Percentiles rank a stretch among this genome's conserved stretches.
Evolutionary conservation across 2,797 vertebrate genomes (phyloP).

Genomic region (Pseudotriccus pelzelni): DNA sequence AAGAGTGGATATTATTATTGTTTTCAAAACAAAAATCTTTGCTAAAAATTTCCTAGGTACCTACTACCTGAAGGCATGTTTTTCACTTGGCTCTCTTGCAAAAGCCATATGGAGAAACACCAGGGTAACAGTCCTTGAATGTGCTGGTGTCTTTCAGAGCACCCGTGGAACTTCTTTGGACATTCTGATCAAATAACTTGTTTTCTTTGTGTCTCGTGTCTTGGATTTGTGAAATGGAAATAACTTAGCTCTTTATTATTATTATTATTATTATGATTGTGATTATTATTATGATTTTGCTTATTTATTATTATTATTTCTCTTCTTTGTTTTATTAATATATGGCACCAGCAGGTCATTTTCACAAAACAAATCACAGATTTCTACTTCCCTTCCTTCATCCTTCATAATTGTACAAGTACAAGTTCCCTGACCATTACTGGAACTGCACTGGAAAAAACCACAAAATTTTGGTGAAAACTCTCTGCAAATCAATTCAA

Average conservation of each 20-base stretch:
- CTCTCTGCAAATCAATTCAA: not conserved
- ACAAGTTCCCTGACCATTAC: not conserved
- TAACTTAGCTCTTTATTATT: too few relatives aligned
- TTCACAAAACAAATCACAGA: not conserved
- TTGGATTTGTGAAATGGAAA: not conserved
- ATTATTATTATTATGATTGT: too few relatives aligned
- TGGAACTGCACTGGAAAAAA: not conserved
- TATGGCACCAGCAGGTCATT: not conserved
- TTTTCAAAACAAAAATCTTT: not conserved
- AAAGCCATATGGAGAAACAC: not conserved
- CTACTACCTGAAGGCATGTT: not conserved
- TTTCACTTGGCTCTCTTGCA: not conserved
- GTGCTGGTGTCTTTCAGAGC: not conserved
- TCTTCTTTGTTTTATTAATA: not conserved
- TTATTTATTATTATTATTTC: not conserved
- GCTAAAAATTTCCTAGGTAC: not conserved
- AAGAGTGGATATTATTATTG: not conserved
- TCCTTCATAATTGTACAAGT: not conserved
- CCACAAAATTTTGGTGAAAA: not conserved
- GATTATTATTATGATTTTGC: too few relatives aligned
- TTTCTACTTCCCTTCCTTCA: not conserved
- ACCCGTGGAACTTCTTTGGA: too few relatives aligned
- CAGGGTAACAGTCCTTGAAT: not conserved
- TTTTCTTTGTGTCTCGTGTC: not conserved
- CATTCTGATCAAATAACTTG: not conserved